Conservation (phyloP, 2,113 vertebrate species). For the Scalopus aquaticus region DNA sequence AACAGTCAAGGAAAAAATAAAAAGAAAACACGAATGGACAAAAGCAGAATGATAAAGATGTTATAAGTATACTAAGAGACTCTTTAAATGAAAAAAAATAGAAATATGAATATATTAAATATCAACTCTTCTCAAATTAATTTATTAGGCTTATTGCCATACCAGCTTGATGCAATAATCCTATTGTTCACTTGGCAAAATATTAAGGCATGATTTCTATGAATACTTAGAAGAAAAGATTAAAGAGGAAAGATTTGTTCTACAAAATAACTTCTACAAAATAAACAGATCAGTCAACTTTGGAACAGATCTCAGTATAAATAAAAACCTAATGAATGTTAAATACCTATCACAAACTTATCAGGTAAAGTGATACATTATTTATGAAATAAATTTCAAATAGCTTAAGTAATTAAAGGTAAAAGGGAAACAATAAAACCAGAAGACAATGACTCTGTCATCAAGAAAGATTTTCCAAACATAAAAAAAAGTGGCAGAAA, state of each 20-base stretch:
- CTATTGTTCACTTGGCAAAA: neutral
- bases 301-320: neutral
- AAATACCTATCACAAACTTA: neutral
- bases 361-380: neutral
- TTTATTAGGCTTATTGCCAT: neutral
- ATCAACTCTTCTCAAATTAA: neutral
- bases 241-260: neutral
- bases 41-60: neutral
- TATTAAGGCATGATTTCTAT: neutral
- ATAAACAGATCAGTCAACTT: neutral
- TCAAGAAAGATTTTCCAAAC: constrained; percentile 4
- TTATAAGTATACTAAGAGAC: neutral
- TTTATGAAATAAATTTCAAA: neutral
- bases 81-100: neutral
- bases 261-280: neutral
- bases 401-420: neutral
- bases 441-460: neutral
- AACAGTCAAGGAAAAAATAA: neutral
- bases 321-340: neutral
- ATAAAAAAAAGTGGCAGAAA: constrained; percentile 17
- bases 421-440: constrained; percentile 19
- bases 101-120: neutral
- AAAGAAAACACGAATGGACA: neutral
- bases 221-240: neutral
- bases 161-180: neutral